Conservation (phyloP, 2,797 vertebrate genomes). For the Melanotaenia pygmaea region DNA sequence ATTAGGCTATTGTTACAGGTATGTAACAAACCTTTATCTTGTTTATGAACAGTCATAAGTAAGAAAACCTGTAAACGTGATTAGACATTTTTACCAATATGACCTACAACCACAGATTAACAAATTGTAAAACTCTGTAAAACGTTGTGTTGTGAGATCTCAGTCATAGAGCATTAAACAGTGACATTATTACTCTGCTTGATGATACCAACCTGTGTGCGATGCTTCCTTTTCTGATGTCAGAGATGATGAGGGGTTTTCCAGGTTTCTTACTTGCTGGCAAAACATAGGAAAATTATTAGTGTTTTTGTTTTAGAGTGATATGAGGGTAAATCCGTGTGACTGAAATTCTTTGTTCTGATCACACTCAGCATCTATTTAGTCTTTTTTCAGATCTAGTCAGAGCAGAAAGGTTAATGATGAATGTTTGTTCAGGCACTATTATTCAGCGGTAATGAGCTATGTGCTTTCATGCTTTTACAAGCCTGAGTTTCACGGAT, state of each 20-base stretch:
- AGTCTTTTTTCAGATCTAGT: constrained; percentile 16
- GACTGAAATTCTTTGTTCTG: background rate
- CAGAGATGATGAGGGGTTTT: constrained; percentile 96
- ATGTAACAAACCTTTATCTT: constrained; percentile 37
- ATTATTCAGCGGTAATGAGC: constrained; percentile 66
- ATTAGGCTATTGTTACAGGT: constrained; percentile 59
- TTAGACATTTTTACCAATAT: background rate
- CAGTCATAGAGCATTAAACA: background rate
- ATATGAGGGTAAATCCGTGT: background rate
- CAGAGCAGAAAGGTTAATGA: constrained; percentile 35
- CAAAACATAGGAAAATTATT: constrained; percentile 20
- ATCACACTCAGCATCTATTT: background rate
- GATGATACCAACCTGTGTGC: constrained; percentile 90
- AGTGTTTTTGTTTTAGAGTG: background rate
- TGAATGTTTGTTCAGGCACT: constrained; percentile 28
- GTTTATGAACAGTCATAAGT: constrained; percentile 32
- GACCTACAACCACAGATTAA: background rate
- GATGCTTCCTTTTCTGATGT: constrained; percentile 96
- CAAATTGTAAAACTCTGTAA: background rate
- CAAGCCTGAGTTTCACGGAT: constrained; percentile 56
- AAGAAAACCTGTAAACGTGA: constrained; percentile 10
- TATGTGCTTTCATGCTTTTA: constrained; percentile 37
- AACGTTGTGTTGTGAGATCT: background rate
- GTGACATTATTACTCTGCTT: background rate
- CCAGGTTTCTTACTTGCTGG: constrained; percentile 93